phyloP scores from a whole-genome alignment of 2,888 invertebrate genomes.

The Zygothrica quintamaculata region DNA sequence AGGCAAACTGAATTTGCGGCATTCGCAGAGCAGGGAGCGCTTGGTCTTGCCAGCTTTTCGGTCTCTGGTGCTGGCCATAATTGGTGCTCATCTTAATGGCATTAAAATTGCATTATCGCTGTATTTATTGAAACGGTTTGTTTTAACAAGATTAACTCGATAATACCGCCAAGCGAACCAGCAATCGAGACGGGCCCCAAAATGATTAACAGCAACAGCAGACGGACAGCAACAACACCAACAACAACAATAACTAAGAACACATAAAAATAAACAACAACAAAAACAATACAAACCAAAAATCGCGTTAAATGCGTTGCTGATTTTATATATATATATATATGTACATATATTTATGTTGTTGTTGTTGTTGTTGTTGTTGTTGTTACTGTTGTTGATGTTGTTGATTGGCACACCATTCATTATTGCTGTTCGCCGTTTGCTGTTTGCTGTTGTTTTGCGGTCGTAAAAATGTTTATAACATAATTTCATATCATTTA shows the following conservation, averaged over 20 bases:
- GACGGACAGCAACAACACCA: conserved; percentile 34
- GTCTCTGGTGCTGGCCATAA: conserved; percentile 75
- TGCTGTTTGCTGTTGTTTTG: conserved; percentile 15
- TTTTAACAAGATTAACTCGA: conserved; percentile 78
- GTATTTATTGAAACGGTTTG: conserved; percentile 82
- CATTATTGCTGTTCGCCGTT: conserved; percentile 18
- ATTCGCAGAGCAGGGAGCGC: background rate
- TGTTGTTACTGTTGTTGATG: conserved; percentile 15
- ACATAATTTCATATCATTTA: conserved; percentile 77
- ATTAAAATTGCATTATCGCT: conserved; percentile 84
- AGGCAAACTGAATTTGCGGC: conserved; percentile 12
- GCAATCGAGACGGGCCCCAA: conserved; percentile 62
- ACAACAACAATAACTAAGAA: conserved; percentile 7
- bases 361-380: conserved; percentile 8
- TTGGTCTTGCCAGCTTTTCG: conserved; percentile 22
- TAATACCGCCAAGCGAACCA: conserved; percentile 58
- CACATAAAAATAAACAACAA: conserved; percentile 5
- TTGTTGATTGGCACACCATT: conserved; percentile 47
- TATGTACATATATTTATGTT: too few species aligned
- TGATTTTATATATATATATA: too few species aligned
- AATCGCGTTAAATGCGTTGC: conserved; percentile 61
- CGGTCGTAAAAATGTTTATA: conserved; percentile 65
- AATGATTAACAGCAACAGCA: conserved; percentile 72
- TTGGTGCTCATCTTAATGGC: conserved; percentile 84
- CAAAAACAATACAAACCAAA: conserved; percentile 33